These are phyloP conservation scores for Indri indri DNA, from an alignment of 2,113 vertebrate genomes.

Conservation along the genomic window DNA sequence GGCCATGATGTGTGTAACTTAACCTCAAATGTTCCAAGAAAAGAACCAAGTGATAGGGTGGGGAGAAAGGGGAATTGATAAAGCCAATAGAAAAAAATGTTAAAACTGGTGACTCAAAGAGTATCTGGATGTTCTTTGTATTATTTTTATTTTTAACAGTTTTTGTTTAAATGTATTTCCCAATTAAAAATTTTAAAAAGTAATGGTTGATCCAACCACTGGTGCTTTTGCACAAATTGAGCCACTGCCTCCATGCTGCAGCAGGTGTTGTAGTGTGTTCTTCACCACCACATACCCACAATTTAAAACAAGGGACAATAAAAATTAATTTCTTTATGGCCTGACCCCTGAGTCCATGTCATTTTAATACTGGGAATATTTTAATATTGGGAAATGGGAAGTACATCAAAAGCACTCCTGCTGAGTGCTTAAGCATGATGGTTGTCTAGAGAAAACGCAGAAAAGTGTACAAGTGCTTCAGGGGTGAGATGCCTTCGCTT, in stretches of 20 bases:
- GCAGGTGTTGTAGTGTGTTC: not conserved
- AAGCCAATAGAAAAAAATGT: not conserved
- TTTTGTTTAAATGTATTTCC: not conserved
- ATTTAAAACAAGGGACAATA: not conserved
- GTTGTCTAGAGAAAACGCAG: not conserved
- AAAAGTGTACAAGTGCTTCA: not conserved
- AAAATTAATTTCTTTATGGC: not conserved
- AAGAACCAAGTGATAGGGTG: not conserved
- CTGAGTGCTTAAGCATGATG: not conserved
- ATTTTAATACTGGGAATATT: too few relatives aligned
- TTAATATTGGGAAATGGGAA: not conserved
- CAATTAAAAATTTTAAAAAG: not conserved
- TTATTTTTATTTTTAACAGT: not conserved
- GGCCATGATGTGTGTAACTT: not conserved
- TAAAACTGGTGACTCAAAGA: not conserved
- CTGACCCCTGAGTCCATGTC: not conserved
- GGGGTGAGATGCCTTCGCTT: not conserved
- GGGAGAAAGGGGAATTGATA: not conserved
- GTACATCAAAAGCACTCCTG: too few relatives aligned
- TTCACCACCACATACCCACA: not conserved
- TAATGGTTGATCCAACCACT: not conserved
- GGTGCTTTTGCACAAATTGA: not conserved
- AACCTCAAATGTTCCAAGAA: not conserved
- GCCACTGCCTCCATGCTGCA: rapidly evolving
- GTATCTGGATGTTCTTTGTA: not conserved